These are phyloP conservation scores for Limnephilus rhombicus DNA, from an alignment of 2,888 invertebrate genomes.

Conservation along the genomic window DNA sequence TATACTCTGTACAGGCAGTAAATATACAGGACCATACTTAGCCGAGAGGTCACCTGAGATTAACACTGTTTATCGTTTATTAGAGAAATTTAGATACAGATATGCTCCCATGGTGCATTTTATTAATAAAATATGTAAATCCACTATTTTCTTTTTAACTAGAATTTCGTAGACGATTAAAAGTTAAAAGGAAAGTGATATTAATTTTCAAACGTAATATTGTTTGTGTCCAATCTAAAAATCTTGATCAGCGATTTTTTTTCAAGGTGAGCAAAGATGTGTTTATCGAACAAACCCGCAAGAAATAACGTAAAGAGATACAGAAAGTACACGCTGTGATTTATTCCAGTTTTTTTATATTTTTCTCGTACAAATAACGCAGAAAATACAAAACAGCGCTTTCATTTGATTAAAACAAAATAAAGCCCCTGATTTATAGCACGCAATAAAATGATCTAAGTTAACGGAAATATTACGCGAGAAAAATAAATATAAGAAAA, in stretches of 20 bases:
- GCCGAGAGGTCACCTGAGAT: too few relatives aligned
- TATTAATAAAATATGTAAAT: not conserved
- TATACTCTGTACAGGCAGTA: too few relatives aligned
- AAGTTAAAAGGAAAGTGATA: not conserved
- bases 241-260: not conserved
- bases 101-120: too few relatives aligned
- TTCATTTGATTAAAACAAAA: constrained; percentile 44
- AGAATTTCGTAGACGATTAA: not conserved
- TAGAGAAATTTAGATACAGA: too few relatives aligned
- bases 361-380: constrained; percentile 11
- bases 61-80: too few relatives aligned
- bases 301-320: not conserved
- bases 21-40: too few relatives aligned
- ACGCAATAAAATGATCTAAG: constrained; percentile 39
- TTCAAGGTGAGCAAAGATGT: not conserved
- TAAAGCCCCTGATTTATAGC: constrained; percentile 46
- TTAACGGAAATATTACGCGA: constrained; percentile 27
- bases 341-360: constrained; percentile 26
- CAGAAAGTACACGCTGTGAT: constrained; percentile 4
- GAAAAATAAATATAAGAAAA: constrained; percentile 50
- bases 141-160: not conserved
- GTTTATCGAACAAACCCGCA: not conserved
- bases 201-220: not conserved
- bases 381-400: constrained; percentile 25
- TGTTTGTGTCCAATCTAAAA: not conserved